A percentile compares a stretch with the other conserved stretches of the same genome.
These are phyloP conservation scores for Mesocricetus auratus DNA, from an alignment of 2,113 vertebrate species.

Conservation along the genomic window DNA sequence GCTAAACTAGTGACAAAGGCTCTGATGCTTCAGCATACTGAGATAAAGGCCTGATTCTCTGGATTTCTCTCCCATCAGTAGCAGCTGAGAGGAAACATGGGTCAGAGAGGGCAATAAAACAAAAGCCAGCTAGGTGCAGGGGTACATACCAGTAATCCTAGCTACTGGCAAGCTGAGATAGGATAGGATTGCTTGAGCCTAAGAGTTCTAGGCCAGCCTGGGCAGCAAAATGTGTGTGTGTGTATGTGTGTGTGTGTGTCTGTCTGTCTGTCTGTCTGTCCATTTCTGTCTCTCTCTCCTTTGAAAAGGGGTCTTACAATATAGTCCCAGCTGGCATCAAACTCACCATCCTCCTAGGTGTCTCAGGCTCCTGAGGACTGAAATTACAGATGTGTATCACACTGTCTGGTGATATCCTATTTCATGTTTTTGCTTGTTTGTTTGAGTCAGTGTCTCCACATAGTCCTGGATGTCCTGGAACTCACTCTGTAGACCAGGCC, in stretches of 20 bases:
- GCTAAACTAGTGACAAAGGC: slow-evolving; percentile 31
- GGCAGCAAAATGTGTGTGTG: neutral
- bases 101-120: slow-evolving; percentile 10
- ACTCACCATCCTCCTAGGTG: neutral
- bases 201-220: neutral
- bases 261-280: neutral
- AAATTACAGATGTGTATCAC: neutral
- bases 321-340: neutral
- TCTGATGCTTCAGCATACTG: slow-evolving; percentile 53
- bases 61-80: neutral
- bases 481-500: neutral
- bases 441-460: neutral
- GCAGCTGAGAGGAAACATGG: neutral
- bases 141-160: neutral
- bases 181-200: neutral
- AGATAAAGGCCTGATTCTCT: slow-evolving; percentile 16
- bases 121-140: neutral
- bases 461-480: neutral
- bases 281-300: neutral
- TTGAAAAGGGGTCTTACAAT: neutral
- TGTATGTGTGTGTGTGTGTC: neutral
- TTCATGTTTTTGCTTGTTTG: neutral
- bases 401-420: neutral
- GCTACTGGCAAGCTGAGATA: neutral
- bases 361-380: neutral